Evolutionary conservation across 2,113 vertebrate genomes (phyloP), one percentile per base, ranked within the genome.

Genomic region (Lagopus muta): DNA sequence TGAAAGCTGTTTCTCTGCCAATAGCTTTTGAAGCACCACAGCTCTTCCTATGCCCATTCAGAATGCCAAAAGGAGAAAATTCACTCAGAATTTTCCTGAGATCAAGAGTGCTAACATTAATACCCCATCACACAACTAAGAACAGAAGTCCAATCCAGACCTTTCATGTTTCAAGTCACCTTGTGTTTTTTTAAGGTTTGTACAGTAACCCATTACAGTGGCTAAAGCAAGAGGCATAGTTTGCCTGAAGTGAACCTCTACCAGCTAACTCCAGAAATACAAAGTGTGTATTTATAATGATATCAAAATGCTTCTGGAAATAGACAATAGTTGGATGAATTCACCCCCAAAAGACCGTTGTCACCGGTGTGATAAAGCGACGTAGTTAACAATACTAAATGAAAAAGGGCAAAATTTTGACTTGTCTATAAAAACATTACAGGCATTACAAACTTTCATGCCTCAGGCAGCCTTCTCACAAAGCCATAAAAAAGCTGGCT

Each of bases 301-400:
- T 0, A 4, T 10, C 48, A 78, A 7, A 86, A 81, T 20, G n/a
- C 2, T 64, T 62, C 71, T 50, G 50, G 20, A 83, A 86, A 83
- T 0, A 60, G 11, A 8, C 42, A 52, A 45, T 0, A 43, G 15
- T 24, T 76, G 32, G n/a, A 75, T 6, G 0, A 82, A 58, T 30
- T 76, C 16, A 16, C 75, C 43, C 62, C 62, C 70, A 72, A 57
- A 69, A 24, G 10, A 40, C 13, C 25, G 34, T 13, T n/a, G 16
- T 30, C n/a, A 52, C 12, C 8, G 64, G 8, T 13, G 40, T 9
- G 27, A 13, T n/a, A 77, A 43, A 79, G 55, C 54, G 86, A 19
- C n/a, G 62, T 0, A 74, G 30, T 0, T 85, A 28, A 34, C 20
- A 55, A 15, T 25, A 58, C 32, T 45, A 81, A 78, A 77, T 32